Evolutionary conservation across 1,140 invertebrate genomes (phyloP).

Genomic region (Lordiphosa stackelbergi): DNA sequence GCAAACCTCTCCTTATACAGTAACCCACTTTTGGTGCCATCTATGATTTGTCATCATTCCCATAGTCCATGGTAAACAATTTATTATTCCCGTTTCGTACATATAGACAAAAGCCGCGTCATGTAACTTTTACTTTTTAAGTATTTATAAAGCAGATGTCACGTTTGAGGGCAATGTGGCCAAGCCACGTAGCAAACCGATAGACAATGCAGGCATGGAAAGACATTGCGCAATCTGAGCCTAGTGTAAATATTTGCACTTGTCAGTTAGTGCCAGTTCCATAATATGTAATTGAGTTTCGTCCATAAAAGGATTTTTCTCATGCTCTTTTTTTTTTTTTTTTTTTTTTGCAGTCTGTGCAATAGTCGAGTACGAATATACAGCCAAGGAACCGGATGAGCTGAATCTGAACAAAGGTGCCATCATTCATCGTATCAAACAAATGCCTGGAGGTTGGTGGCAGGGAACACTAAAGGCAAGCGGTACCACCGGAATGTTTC

Average conservation of each 20-base stretch:
- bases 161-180: constrained; percentile 13
- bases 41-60: constrained; percentile 30
- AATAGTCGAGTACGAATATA: constrained; percentile 89
- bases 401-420: constrained; percentile 92
- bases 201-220: constrained; percentile 9
- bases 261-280: constrained; percentile 37
- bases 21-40: constrained; percentile 36
- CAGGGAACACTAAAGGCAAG: constrained; percentile 88
- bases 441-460: constrained; percentile 96
- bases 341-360: constrained; percentile 82
- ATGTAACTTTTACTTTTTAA: constrained; percentile 70
- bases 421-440: constrained; percentile 89
- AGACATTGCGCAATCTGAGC: constrained; percentile 42
- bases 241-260: constrained; percentile 58
- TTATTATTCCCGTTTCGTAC: constrained; percentile 34
- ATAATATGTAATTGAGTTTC: constrained; percentile 35
- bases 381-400: constrained; percentile 89
- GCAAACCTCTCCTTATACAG: background rate
- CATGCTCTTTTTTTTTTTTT: constrained; percentile 10
- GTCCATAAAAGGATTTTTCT: background rate
- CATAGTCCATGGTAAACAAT: constrained; percentile 20
- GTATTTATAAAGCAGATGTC: constrained; percentile 10
- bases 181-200: constrained; percentile 27
- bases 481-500: constrained; percentile 95
- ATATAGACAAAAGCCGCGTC: constrained; percentile 37